phyloP scores from a whole-genome alignment of 2,113 vertebrate genomes.

The Burhinus oedicnemus region DNA sequence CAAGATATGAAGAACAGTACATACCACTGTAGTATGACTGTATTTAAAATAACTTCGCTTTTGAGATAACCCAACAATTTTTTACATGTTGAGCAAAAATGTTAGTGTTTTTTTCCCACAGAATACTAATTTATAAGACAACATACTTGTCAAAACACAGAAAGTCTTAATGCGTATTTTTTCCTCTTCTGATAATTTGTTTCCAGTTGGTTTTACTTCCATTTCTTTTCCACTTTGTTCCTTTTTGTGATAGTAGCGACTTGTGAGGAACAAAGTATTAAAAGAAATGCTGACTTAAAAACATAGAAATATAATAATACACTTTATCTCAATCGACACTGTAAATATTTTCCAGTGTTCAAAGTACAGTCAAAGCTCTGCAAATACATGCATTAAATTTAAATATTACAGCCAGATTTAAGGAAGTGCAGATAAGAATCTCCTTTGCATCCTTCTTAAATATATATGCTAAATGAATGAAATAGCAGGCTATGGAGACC shows the following conservation, averaged over 20 bases:
- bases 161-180: background rate
- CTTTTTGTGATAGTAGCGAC: background rate
- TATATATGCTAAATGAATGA: background rate
- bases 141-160: background rate
- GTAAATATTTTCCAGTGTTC: background rate
- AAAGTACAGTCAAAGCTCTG: background rate
- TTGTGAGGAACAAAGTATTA: background rate
- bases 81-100: background rate
- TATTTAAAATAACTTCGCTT: background rate
- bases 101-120: background rate
- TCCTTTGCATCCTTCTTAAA: background rate
- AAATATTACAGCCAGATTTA: background rate
- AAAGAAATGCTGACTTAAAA: background rate
- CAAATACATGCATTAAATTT: background rate
- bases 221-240: background rate
- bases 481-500: background rate
- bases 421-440: background rate
- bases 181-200: background rate
- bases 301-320: background rate
- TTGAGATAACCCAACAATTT: background rate
- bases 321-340: background rate
- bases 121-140: constrained; percentile 9
- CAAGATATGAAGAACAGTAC: background rate
- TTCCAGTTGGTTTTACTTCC: background rate
- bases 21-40: background rate